Evolutionary conservation across 2,888 invertebrate species (phyloP).

Genomic region (Drosophila meridionalis): DNA sequence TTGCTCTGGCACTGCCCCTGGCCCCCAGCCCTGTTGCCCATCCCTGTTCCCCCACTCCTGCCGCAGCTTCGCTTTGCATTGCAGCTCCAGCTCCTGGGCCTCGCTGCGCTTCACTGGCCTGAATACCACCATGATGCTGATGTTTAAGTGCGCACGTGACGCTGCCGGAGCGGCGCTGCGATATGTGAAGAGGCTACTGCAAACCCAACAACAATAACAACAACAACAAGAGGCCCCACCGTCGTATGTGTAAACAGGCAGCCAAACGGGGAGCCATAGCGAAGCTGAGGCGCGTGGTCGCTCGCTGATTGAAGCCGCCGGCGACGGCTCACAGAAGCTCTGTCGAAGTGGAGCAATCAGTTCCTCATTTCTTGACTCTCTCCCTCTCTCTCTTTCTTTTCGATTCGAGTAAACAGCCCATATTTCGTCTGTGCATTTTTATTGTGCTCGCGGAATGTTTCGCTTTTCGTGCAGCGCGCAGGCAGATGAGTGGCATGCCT

Average conservation of each 20-base stretch:
- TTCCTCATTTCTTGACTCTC: conserved; percentile 16
- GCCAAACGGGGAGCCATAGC: background rate
- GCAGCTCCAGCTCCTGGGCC: conserved; percentile 23
- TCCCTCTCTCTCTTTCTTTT: background rate
- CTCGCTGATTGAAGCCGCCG: conserved; percentile 11
- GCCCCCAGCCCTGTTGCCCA: background rate
- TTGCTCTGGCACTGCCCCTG: background rate
- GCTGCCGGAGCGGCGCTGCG: conserved; percentile 28
- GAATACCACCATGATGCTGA: conserved; percentile 71
- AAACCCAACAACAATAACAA: conserved; percentile 21
- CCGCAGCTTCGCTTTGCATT: conserved; percentile 26
- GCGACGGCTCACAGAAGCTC: conserved; percentile 6
- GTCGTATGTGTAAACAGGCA: conserved; percentile 14
- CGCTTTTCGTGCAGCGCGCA: background rate
- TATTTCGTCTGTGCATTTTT: conserved; percentile 37
- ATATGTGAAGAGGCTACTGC: conserved; percentile 33
- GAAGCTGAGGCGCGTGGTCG: background rate
- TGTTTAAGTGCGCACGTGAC: conserved; percentile 77
- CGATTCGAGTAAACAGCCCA: conserved; percentile 25
- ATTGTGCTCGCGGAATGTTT: conserved; percentile 6
- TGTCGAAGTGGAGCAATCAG: conserved; percentile 63
- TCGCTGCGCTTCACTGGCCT: conserved; percentile 63
- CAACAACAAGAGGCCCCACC: background rate
- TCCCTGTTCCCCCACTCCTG: no score
- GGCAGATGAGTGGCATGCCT: background rate